Evolutionary conservation across 2,797 vertebrate genomes (phyloP).

Genomic region (Triplophysa yarkandensis): DNA sequence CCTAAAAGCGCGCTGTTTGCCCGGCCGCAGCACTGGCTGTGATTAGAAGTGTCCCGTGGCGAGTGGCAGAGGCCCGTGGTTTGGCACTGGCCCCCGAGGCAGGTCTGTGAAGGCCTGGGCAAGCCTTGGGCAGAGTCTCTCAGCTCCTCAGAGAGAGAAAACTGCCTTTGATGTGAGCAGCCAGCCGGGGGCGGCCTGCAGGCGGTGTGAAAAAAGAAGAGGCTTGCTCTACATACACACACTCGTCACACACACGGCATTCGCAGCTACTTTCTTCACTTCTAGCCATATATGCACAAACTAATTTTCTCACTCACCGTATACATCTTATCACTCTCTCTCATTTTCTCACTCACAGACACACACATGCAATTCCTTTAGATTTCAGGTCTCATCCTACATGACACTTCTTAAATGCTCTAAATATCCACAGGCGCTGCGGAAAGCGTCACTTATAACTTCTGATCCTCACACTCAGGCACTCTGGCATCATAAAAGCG

Average conservation of each 20-base stretch:
- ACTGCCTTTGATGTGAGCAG: slow-evolving; percentile 78
- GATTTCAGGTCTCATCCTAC: slow-evolving; percentile 39
- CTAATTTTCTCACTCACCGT: slow-evolving; percentile 61
- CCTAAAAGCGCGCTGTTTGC: slow-evolving; percentile 42
- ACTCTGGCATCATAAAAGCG: background rate
- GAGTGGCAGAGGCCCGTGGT: slow-evolving; percentile 62
- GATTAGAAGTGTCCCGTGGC: slow-evolving; percentile 65
- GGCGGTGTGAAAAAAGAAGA: slow-evolving; percentile 58
- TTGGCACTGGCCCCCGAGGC: slow-evolving; percentile 65
- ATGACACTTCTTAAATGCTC: slow-evolving; percentile 47
- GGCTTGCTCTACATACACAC: slow-evolving; percentile 49
- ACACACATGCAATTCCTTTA: slow-evolving; percentile 23
- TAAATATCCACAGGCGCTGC: slow-evolving; percentile 40
- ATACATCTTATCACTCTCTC: slow-evolving; percentile 52
- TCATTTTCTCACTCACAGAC: slow-evolving; percentile 10
- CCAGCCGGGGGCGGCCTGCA: slow-evolving; percentile 69
- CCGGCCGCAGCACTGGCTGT: slow-evolving; percentile 55
- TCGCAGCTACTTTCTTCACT: slow-evolving; percentile 37
- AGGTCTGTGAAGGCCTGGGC: slow-evolving; percentile 72
- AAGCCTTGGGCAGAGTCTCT: slow-evolving; percentile 68
- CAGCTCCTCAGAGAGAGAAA: slow-evolving; percentile 73
- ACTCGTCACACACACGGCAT: slow-evolving; percentile 16
- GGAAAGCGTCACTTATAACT: slow-evolving; percentile 23
- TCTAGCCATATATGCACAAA: slow-evolving; percentile 58
- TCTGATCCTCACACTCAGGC: slow-evolving; percentile 22